These are phyloP conservation scores for Aspiorhynchus laticeps DNA, from an alignment of 2,113 vertebrate species.

Conservation along the genomic window DNA sequence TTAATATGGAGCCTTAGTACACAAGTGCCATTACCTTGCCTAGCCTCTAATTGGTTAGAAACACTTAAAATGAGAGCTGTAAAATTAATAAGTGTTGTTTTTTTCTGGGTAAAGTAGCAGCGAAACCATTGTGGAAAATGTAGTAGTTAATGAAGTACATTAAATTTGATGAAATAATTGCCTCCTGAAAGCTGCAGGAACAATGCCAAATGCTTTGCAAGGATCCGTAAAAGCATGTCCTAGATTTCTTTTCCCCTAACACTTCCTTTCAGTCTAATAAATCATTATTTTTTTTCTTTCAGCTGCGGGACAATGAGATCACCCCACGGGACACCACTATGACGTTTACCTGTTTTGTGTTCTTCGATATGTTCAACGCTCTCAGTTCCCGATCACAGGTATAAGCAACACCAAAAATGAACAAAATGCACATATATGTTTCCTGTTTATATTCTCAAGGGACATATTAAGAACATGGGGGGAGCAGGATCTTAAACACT, in stretches of 20 bases:
- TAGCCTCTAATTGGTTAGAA: not conserved
- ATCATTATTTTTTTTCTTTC: constrained; percentile 39
- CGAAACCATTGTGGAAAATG: not conserved
- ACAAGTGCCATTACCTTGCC: not conserved
- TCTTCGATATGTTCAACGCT: constrained; percentile 99
- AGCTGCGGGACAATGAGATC: constrained; percentile 96
- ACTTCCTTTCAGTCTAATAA: not conserved
- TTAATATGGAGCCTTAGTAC: not conserved
- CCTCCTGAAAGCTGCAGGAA: not conserved
- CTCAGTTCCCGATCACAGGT: constrained; percentile 97
- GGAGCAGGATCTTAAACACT: not conserved
- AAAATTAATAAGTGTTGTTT: not conserved
- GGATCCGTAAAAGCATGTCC: not conserved
- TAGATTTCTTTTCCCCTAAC: not conserved
- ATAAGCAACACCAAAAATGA: not conserved
- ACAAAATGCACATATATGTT: not conserved
- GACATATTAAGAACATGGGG: not conserved
- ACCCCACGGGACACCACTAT: constrained; percentile 98
- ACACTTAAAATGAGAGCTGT: not conserved
- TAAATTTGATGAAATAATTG: constrained; percentile 2
- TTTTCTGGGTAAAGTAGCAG: not conserved
- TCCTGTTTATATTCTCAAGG: too few species aligned
- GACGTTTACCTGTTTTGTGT: constrained; percentile 99
- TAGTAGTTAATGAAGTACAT: not conserved
- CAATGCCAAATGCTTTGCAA: not conserved